Evolutionary conservation across 2,113 vertebrate species (phyloP).

Genomic region (Acanthochromis polyacanthus): DNA sequence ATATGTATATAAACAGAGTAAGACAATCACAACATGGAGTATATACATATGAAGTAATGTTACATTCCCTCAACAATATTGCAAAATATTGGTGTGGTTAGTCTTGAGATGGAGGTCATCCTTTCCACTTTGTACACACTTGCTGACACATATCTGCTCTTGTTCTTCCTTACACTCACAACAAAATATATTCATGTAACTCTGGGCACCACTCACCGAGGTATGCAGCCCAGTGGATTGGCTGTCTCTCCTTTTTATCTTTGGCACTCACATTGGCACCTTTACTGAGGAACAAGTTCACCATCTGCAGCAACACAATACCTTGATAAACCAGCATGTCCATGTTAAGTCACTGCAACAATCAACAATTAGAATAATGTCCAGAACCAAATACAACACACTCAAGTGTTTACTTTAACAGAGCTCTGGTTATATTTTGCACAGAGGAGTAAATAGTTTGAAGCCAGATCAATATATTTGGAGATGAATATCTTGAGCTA

Average conservation of each 20-base stretch:
- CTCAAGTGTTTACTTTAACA: neutral
- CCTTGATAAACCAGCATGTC: neutral
- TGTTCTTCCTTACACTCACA: neutral
- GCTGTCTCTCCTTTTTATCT: constrained; percentile 94
- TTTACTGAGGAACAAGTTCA: constrained; percentile 92
- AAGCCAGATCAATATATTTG: neutral
- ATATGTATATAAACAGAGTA: too few relatives aligned
- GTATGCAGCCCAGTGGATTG: constrained; percentile 95
- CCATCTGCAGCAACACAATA: constrained; percentile 85
- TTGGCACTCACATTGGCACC: constrained; percentile 90
- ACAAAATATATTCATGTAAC: neutral
- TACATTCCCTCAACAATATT: too few relatives aligned
- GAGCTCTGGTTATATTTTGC: too few relatives aligned
- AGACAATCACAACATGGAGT: neutral
- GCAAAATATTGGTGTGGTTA: too few relatives aligned
- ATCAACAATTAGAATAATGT: neutral
- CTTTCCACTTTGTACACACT: neutral
- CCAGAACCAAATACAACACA: neutral
- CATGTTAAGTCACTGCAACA: neutral
- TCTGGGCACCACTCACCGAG: constrained; percentile 84
- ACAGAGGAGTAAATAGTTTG: neutral
- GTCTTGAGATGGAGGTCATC: neutral
- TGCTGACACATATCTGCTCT: neutral
- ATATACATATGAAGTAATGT: neutral
- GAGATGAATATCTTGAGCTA: too few relatives aligned